Evolutionary conservation across 2,888 invertebrate genomes (phyloP).

Genomic region (Andricus curvator): DNA sequence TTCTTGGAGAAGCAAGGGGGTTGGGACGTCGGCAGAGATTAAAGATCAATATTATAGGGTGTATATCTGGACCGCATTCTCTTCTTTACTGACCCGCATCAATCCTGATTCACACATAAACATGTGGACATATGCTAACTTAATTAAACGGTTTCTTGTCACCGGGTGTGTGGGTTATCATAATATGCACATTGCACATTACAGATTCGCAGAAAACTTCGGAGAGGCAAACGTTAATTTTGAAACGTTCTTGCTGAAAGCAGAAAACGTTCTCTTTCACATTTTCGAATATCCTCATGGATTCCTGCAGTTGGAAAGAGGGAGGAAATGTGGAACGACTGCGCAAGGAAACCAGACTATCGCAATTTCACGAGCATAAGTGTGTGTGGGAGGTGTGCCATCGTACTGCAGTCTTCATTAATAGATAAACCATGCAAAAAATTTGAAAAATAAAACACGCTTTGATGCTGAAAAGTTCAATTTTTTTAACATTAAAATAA

Average conservation of each 20-base stretch:
- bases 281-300: neutral
- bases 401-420: conserved; percentile 30
- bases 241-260: neutral
- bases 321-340: conserved; percentile 15
- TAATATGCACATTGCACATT: neutral
- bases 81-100: conserved; percentile 27
- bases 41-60: conserved; percentile 65
- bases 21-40: conserved; percentile 58
- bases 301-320: neutral
- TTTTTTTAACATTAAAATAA: neutral
- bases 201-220: neutral
- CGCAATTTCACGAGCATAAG: neutral
- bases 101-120: conserved; percentile 11
- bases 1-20: neutral
- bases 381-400: neutral
- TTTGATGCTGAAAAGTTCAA: neutral
- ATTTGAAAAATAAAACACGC: neutral
- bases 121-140: neutral
- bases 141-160: neutral
- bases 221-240: neutral
- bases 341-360: conserved; percentile 23
- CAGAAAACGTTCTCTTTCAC: neutral
- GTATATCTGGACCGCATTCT: conserved; percentile 14
- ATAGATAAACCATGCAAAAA: neutral
- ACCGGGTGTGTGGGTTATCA: neutral